These are phyloP conservation scores for Neodon shergylaensis DNA, from an alignment of 2,113 vertebrate genomes.

Conservation along the genomic window DNA sequence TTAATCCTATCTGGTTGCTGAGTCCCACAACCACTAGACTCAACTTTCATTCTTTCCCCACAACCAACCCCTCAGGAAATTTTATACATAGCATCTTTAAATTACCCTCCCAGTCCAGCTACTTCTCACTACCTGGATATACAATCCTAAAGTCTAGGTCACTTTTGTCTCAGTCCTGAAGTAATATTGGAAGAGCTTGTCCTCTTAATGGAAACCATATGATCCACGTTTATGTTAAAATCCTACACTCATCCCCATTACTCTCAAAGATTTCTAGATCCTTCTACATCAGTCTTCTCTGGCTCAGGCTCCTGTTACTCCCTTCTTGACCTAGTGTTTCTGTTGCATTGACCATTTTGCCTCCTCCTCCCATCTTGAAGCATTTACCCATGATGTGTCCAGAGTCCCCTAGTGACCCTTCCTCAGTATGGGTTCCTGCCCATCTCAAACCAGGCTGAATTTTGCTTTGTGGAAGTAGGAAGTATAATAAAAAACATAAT, in stretches of 20 bases:
- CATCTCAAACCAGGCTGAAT: not conserved
- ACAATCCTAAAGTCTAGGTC: not conserved
- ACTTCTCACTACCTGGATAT: not conserved
- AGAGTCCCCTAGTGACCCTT: not conserved
- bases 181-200: not conserved
- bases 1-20: not conserved
- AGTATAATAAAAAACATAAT: not conserved
- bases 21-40: not conserved
- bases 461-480: not conserved
- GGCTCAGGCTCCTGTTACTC: accelerated
- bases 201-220: not conserved
- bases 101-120: not conserved
- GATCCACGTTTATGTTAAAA: not conserved
- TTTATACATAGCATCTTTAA: not conserved
- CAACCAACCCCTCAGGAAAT: not conserved
- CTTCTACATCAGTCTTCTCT: not conserved
- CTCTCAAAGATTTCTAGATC: not conserved
- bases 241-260: not conserved
- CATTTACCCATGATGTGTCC: not conserved
- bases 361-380: not conserved
- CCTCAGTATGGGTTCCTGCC: not conserved
- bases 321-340: not conserved
- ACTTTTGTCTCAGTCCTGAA: not conserved
- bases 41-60: not conserved
- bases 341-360: not conserved